A percentile compares a stretch with the other conserved stretches of the same genome.
Evolutionary conservation across 2,888 invertebrate species (phyloP).

Genomic region (Dicyrtomina minuta): DNA sequence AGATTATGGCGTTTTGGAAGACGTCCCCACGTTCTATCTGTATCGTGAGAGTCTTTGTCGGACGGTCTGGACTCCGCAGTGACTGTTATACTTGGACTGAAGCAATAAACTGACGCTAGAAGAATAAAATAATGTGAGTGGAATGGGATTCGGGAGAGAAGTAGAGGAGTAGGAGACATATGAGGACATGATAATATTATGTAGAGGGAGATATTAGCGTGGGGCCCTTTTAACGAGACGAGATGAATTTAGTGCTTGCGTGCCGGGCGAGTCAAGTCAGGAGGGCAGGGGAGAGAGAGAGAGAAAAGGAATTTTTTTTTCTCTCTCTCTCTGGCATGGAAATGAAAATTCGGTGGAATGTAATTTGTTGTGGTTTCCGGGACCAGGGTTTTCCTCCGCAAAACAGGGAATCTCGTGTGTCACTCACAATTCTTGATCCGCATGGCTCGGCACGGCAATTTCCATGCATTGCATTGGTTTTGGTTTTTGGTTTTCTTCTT

Average conservation of each 20-base stretch:
- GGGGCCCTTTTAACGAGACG: constrained; percentile 15
- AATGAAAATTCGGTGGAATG: constrained; percentile 45
- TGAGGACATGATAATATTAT: constrained; percentile 9
- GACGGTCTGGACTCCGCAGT: not conserved
- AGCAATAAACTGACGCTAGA: not conserved
- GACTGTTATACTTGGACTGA: not conserved
- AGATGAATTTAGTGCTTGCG: constrained; percentile 20
- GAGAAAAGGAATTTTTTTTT: constrained; percentile 33
- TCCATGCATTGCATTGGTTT: constrained; percentile 39
- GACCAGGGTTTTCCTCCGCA: constrained; percentile 13
- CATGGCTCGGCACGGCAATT: constrained; percentile 37
- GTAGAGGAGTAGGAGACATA: constrained; percentile 8
- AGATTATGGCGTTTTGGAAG: constrained; percentile 1
- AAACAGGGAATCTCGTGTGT: constrained; percentile 38
- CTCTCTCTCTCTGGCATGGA: constrained; percentile 29
- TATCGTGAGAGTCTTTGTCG: not conserved
- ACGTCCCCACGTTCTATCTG: not conserved
- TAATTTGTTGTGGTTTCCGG: constrained; percentile 50
- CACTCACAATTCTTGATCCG: constrained; percentile 35
- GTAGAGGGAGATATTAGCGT: constrained; percentile 18
- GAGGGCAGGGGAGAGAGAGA: constrained; percentile 11
- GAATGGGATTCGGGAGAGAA: not conserved
- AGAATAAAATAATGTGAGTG: constrained; percentile 5
- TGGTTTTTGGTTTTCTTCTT: too few species aligned
- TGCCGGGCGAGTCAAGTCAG: constrained; percentile 17